These are phyloP conservation scores for Dicrurus megarhynchus DNA, from an alignment of 2,113 vertebrate genomes.

Conservation along the genomic window DNA sequence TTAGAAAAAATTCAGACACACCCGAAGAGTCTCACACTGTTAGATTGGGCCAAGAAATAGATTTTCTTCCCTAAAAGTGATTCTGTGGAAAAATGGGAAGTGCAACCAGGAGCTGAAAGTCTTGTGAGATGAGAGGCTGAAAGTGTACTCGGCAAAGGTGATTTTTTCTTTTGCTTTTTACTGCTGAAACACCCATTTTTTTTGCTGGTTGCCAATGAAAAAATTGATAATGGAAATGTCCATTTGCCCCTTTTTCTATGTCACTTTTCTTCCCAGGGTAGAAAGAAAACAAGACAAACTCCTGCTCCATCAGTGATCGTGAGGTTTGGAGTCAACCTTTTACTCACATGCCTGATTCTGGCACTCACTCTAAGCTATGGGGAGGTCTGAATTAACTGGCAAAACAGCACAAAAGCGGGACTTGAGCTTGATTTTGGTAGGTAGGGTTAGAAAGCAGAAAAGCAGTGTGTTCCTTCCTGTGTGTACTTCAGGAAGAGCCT, in stretches of 20 bases:
- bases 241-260: not conserved
- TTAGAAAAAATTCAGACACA: slow-evolving; percentile 39
- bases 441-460: not conserved
- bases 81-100: not conserved
- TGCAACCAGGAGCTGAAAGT: not conserved
- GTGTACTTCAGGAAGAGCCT: not conserved
- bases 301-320: not conserved
- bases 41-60: not conserved
- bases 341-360: not conserved
- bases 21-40: not conserved
- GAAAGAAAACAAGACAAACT: not conserved
- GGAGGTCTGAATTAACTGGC: not conserved
- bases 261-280: not conserved
- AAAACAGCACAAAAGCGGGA: not conserved
- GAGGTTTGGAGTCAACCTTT: not conserved
- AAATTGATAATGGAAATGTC: not conserved
- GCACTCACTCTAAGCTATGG: rapidly evolving
- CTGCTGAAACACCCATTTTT: not conserved
- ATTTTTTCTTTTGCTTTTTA: not conserved
- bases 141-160: not conserved
- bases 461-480: not conserved
- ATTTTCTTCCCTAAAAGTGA: not conserved
- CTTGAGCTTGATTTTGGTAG: not conserved
- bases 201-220: not conserved
- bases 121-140: not conserved